These are phyloP conservation scores for Phragmatobia fuliginosa DNA, from an alignment of 2,888 invertebrate species.

Conservation along the genomic window DNA sequence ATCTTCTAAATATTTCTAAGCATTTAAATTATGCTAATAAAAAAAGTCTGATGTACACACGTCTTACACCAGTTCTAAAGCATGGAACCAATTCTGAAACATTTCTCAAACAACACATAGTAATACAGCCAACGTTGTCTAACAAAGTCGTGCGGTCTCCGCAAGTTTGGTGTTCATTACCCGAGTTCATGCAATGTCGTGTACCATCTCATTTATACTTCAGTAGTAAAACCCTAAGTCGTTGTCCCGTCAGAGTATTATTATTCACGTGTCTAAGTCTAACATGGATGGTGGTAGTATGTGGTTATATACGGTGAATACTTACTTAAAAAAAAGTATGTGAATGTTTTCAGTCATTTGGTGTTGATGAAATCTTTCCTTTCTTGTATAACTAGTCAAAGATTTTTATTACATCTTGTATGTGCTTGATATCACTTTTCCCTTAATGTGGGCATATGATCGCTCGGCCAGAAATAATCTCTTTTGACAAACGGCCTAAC, in stretches of 20 bases:
- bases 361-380: no score
- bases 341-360: no score
- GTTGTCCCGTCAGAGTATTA: background rate
- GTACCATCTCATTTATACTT: background rate
- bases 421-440: no score
- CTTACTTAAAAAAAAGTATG: background rate
- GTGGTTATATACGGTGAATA: background rate
- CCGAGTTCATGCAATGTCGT: background rate
- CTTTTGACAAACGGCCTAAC: no score
- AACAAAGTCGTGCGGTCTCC: background rate
- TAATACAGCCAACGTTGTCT: background rate
- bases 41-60: background rate
- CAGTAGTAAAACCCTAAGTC: background rate
- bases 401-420: no score
- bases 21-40: no score
- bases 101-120: background rate
- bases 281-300: background rate
- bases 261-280: background rate
- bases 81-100: background rate
- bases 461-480: no score
- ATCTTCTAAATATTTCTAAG: no score
- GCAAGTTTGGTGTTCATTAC: background rate
- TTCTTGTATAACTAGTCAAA: no score
- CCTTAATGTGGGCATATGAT: no score
- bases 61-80: conserved; percentile 8